Conservation (phyloP, 2,113 vertebrate genomes). For the Alosa alosa region DNA sequence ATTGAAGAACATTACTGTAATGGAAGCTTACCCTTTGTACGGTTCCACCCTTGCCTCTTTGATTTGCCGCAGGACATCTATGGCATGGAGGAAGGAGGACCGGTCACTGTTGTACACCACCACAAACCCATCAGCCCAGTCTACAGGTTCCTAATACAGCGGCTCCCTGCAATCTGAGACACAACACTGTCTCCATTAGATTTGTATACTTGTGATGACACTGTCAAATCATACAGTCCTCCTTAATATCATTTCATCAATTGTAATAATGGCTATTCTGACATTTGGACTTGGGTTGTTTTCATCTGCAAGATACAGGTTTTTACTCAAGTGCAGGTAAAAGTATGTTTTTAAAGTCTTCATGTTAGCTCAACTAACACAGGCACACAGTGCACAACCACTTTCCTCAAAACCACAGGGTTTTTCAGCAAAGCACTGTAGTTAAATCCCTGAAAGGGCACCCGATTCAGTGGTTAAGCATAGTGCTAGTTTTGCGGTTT, state of each 20-base stretch:
- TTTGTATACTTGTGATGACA: background rate
- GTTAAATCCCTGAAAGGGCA: background rate
- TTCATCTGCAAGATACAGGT: background rate
- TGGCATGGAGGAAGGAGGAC: slow-evolving; percentile 69
- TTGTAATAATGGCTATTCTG: no score
- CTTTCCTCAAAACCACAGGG: background rate
- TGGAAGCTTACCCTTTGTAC: slow-evolving; percentile 70
- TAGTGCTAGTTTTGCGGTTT: background rate
- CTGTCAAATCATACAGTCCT: background rate
- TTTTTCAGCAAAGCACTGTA: background rate
- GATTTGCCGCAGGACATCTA: slow-evolving; percentile 69
- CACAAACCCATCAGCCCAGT: slow-evolving; percentile 75
- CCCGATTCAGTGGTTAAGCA: background rate
- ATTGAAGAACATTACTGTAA: background rate
- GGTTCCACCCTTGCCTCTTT: slow-evolving; percentile 60
- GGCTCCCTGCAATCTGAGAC: slow-evolving; percentile 60
- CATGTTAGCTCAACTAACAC: background rate
- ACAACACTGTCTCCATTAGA: background rate
- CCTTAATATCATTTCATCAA: no score
- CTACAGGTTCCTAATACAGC: slow-evolving; percentile 69
- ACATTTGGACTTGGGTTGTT: background rate
- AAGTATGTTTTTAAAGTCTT: background rate
- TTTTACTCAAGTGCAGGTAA: background rate
- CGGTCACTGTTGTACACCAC: slow-evolving; percentile 75
- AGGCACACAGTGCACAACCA: background rate